Percentiles rank a stretch among this genome's conserved stretches.
Evolutionary conservation across 2,888 invertebrate genomes (phyloP).

Genomic region (Eupithecia subumbrata): DNA sequence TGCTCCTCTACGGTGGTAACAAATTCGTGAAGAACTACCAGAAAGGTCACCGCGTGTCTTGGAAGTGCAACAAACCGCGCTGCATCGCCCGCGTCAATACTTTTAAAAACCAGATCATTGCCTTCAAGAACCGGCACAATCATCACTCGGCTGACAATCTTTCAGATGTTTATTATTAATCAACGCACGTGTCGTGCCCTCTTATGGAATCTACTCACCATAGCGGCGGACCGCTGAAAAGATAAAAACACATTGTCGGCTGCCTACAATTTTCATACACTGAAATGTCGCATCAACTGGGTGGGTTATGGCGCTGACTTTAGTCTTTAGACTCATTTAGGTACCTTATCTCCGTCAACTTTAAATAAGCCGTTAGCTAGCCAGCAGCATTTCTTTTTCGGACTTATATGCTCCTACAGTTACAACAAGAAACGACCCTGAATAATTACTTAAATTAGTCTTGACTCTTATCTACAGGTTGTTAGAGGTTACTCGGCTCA

Average conservation of each 20-base stretch:
- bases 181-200: background rate
- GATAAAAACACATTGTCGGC: background rate
- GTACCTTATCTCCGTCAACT: no score
- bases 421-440: no score
- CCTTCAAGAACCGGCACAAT: slow-evolving; percentile 56
- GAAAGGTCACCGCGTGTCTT: slow-evolving; percentile 60
- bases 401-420: no score
- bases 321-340: no score
- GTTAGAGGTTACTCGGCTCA: no score
- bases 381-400: no score
- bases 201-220: background rate
- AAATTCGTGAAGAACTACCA: slow-evolving; percentile 65
- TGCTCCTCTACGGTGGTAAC: slow-evolving; percentile 53
- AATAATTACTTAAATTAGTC: no score
- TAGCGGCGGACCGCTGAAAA: background rate
- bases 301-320: no score
- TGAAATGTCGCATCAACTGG: background rate
- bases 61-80: slow-evolving; percentile 62
- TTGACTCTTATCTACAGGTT: no score
- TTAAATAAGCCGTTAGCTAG: no score
- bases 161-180: background rate
- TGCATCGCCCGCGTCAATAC: slow-evolving; percentile 64
- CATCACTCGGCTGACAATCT: slow-evolving; percentile 39
- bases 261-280: background rate
- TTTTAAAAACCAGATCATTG: slow-evolving; percentile 50